Conservation (phyloP, 2,113 vertebrate species). For the Mesitornis unicolor region DNA sequence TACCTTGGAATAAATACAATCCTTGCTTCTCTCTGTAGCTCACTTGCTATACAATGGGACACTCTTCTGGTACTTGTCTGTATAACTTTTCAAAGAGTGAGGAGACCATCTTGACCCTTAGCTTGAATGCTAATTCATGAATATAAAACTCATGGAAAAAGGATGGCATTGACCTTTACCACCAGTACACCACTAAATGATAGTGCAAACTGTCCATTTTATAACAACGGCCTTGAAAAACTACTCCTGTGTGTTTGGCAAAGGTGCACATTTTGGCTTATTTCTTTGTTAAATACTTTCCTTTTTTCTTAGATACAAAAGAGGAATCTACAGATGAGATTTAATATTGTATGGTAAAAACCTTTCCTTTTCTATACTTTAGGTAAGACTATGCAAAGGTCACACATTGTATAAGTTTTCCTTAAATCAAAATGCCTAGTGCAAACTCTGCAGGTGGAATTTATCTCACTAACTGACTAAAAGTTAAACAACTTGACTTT, state of each 20-base stretch:
- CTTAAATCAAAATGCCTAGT: not conserved
- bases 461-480: not conserved
- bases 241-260: not conserved
- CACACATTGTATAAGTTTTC: not conserved
- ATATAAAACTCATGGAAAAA: not conserved
- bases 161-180: not conserved
- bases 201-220: not conserved
- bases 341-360: not conserved
- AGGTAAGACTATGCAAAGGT: not conserved
- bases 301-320: not conserved
- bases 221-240: not conserved
- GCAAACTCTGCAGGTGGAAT: not conserved
- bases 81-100: constrained; percentile 1
- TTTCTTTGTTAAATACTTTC: not conserved
- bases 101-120: not conserved
- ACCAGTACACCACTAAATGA: not conserved
- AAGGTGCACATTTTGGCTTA: not conserved
- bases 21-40: not conserved
- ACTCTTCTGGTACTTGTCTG: constrained; percentile 22
- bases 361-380: not conserved
- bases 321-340: not conserved
- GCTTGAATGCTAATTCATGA: not conserved
- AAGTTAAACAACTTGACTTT: constrained; percentile 14
- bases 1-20: not conserved
- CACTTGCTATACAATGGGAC: constrained; percentile 8